Percentiles rank a stretch among this genome's conserved stretches.
phyloP scores from a whole-genome alignment of 2,888 invertebrate species.

The Drosophila fulvimacula region DNA sequence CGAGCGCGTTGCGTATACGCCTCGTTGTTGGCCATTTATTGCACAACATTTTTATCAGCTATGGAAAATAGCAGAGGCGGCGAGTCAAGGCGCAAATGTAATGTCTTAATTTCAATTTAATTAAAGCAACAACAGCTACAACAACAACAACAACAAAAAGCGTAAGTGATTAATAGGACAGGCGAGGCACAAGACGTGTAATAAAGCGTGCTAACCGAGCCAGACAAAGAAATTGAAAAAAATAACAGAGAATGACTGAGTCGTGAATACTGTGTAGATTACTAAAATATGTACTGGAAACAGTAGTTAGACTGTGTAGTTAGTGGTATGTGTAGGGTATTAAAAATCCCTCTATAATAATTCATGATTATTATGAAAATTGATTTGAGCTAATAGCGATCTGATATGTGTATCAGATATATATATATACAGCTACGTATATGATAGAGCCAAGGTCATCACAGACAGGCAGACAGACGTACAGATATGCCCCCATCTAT shows the following conservation, averaged over 20 bases:
- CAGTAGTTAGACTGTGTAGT: no score
- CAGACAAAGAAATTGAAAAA: constrained; percentile 1
- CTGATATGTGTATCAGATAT: no score
- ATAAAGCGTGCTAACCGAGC: constrained; percentile 12
- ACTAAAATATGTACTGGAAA: no score
- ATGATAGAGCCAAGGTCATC: background rate
- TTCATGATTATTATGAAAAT: no score
- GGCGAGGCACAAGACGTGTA: background rate
- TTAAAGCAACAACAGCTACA: constrained; percentile 45
- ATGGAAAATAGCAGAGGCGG: background rate
- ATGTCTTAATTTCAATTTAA: constrained; percentile 62
- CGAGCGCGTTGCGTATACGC: constrained; percentile 21
- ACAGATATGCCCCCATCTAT: background rate
- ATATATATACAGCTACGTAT: no score
- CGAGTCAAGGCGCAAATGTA: constrained; percentile 15
- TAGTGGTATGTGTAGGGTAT: no score
- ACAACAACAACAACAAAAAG: constrained; percentile 3
- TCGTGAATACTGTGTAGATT: background rate
- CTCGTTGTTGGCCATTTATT: constrained; percentile 15
- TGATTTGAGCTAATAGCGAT: no score
- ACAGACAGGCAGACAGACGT: background rate
- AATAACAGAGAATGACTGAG: background rate
- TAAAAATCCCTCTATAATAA: no score
- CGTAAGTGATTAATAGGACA: constrained; percentile 3
- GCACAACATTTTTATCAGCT: constrained; percentile 13